These are phyloP conservation scores for Myoxocephalus aenaeus DNA, from an alignment of 2,797 vertebrate species.

Conservation along the genomic window DNA sequence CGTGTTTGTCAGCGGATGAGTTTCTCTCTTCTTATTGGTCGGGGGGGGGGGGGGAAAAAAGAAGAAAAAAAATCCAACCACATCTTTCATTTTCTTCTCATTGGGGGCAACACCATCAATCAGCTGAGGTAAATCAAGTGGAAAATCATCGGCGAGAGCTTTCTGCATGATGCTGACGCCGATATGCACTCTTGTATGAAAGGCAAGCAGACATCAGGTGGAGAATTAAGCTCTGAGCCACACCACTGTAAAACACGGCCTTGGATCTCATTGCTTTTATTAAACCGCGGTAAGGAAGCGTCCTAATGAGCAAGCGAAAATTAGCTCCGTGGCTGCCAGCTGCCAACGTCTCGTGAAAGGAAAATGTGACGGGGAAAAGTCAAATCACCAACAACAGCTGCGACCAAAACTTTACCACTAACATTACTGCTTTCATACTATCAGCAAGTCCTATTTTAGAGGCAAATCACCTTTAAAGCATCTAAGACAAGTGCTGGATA, in stretches of 20 bases:
- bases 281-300: conserved; percentile 51
- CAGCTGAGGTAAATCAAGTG: conserved; percentile 69
- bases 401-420: conserved; percentile 6
- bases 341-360: conserved; percentile 37
- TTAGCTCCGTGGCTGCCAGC: conserved; percentile 45
- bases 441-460: neutral
- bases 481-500: neutral
- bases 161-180: conserved; percentile 43
- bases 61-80: conserved; percentile 27
- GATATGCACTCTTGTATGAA: conserved; percentile 54
- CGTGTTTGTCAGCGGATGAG: conserved; percentile 24
- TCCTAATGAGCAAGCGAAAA: conserved; percentile 61
- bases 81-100: conserved; percentile 62
- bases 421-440: conserved; percentile 15
- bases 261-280: conserved; percentile 54
- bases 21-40: conserved; percentile 6
- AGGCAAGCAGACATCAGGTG: conserved; percentile 51
- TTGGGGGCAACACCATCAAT: conserved; percentile 60
- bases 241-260: conserved; percentile 49
- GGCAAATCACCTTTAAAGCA: conserved; percentile 3
- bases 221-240: conserved; percentile 44
- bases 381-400: conserved; percentile 43
- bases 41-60: neutral
- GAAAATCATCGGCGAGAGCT: conserved; percentile 56
- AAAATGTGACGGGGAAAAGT: conserved; percentile 58